phyloP scores from a whole-genome alignment of 2,113 vertebrate genomes.

The Daphoenositta chrysoptera region DNA sequence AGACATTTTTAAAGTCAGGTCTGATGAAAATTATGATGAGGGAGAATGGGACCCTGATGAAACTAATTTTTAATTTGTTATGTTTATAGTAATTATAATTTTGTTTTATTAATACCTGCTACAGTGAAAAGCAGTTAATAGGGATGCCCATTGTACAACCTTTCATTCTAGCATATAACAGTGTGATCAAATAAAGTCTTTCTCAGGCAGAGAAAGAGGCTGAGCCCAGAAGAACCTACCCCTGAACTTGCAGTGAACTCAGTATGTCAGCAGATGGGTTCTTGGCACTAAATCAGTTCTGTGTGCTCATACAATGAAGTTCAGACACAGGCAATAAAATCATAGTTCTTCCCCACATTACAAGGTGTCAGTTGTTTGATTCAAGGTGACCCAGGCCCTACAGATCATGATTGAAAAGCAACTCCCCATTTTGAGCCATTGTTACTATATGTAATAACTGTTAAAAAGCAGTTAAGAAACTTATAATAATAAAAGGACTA shows the following conservation, averaged over 20 bases:
- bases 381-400: not conserved
- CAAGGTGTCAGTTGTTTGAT: not conserved
- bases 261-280: not conserved
- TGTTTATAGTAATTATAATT: not conserved
- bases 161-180: not conserved
- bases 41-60: rapidly evolving
- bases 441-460: not conserved
- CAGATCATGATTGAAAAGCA: not conserved
- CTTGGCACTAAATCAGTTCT: not conserved
- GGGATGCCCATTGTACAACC: not conserved
- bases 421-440: not conserved
- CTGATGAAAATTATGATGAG: not conserved
- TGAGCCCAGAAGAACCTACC: not conserved
- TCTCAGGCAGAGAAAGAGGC: not conserved
- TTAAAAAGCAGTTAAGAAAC: not conserved
- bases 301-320: rapidly evolving
- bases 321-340: not conserved
- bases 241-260: not conserved
- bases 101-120: not conserved
- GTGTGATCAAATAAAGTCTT: not conserved
- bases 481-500: not conserved
- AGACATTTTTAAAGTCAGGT: not conserved
- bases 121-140: not conserved
- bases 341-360: not conserved
- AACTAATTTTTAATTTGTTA: not conserved